These are phyloP conservation scores for Pseudomyrmex sp. DNA, from an alignment of 1,140 invertebrate species.

Conservation along the genomic window DNA sequence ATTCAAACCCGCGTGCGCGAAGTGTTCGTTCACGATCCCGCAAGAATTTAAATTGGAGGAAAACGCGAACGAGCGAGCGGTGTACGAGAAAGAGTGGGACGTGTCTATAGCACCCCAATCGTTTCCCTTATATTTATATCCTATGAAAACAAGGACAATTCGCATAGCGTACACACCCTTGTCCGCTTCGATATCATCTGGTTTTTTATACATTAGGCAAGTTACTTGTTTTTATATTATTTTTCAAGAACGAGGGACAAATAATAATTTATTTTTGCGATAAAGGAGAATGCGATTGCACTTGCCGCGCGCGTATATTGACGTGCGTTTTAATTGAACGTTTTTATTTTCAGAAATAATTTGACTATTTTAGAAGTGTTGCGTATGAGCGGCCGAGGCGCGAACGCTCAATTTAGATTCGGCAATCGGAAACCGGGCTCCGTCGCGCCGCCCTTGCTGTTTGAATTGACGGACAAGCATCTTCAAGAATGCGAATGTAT, in stretches of 20 bases:
- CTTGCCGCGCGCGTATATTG: not conserved
- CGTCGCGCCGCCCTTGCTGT: conserved; percentile 88
- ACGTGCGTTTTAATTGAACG: not conserved
- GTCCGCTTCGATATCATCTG: conserved; percentile 77
- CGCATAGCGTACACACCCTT: conserved; percentile 81
- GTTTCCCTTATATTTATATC: conserved; percentile 81
- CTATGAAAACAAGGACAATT: conserved; percentile 82
- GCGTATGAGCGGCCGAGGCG: conserved; percentile 92
- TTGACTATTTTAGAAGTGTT: conserved; percentile 96
- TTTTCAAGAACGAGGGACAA: too few species aligned
- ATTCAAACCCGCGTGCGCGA: conserved; percentile 80
- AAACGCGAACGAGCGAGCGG: conserved; percentile 72
- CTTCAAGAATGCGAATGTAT: conserved; percentile 92
- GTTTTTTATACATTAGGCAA: conserved; percentile 83
- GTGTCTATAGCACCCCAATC: conserved; percentile 74
- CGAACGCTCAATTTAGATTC: conserved; percentile 94
- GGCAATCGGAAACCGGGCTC: conserved; percentile 95
- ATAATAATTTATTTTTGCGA: too few species aligned
- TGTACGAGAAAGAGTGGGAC: conserved; percentile 76
- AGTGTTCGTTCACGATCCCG: conserved; percentile 76
- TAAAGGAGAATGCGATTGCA: not conserved
- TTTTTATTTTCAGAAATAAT: conserved; percentile 91
- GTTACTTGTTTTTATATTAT: not conserved
- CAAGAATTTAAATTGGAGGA: conserved; percentile 82
- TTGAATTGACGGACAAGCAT: conserved; percentile 94